Evolutionary conservation across 2,888 invertebrate genomes (phyloP).

Genomic region (Pyrochroa serraticornis): DNA sequence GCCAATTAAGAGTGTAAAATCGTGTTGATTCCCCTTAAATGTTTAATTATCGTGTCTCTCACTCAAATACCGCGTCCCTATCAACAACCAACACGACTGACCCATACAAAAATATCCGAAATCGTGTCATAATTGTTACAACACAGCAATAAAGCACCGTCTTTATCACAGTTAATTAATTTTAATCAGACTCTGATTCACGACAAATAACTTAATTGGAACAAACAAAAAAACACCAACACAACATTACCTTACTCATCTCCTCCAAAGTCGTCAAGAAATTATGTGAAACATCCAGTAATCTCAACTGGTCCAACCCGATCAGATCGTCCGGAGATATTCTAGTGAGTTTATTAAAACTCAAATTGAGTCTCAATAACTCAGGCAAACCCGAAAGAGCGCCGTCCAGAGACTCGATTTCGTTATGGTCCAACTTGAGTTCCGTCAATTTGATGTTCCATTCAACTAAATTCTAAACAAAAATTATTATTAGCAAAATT

Average conservation of each 20-base stretch:
- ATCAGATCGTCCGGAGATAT: slow-evolving; percentile 80
- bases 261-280: slow-evolving; percentile 77
- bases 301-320: slow-evolving; percentile 74
- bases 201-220: background rate
- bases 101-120: too few species aligned
- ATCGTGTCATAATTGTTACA: too few species aligned
- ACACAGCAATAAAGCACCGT: too few species aligned
- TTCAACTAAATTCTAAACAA: slow-evolving; percentile 71
- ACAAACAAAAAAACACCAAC: background rate
- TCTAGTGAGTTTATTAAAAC: slow-evolving; percentile 74
- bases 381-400: slow-evolving; percentile 78
- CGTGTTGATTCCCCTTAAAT: too few species aligned
- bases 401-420: slow-evolving; percentile 72
- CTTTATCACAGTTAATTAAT: too few species aligned
- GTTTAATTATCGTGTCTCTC: too few species aligned
- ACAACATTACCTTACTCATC: slow-evolving; percentile 73
- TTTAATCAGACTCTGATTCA: background rate
- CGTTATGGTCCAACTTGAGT: slow-evolving; percentile 76
- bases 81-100: too few species aligned
- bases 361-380: slow-evolving; percentile 73
- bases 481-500: slow-evolving; percentile 1
- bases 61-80: too few species aligned
- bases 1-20: too few species aligned
- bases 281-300: slow-evolving; percentile 81
- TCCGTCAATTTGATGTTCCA: slow-evolving; percentile 75